Conservation (phyloP, 2,797 vertebrate species). For the Clarias laeviceps region DNA sequence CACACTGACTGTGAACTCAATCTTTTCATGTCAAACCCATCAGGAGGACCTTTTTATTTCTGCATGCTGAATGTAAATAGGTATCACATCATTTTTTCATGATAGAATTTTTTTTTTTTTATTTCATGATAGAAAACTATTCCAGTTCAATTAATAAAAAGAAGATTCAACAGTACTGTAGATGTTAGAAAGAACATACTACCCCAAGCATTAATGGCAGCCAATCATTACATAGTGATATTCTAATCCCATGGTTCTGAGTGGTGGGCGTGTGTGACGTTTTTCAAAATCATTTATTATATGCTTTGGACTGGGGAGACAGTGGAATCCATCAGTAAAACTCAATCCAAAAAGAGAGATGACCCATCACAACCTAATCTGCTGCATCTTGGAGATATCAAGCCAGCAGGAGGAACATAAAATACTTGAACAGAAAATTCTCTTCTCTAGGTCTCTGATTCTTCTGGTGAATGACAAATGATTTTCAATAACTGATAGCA, state of each 20-base stretch:
- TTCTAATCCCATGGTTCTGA: not conserved
- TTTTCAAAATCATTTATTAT: not conserved
- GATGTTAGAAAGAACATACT: not conserved
- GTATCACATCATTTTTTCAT: not conserved
- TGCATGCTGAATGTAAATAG: not conserved
- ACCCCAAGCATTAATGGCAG: not conserved
- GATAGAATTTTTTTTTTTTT: not conserved
- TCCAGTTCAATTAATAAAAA: not conserved
- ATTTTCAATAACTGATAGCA: not conserved
- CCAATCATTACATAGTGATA: not conserved
- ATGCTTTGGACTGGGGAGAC: not conserved
- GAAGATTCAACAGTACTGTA: not conserved
- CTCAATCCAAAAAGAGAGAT: not conserved
- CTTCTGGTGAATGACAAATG: not conserved
- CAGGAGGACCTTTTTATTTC: not conserved
- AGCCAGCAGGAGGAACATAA: not conserved
- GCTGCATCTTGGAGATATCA: not conserved
- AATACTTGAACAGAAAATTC: slow-evolving; percentile 1
- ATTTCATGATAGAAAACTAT: not conserved
- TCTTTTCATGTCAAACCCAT: not conserved
- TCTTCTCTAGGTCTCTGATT: not conserved
- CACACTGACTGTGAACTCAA: not conserved
- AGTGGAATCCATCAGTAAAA: not conserved
- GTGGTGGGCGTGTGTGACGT: not conserved
- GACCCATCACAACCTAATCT: not conserved